These are phyloP conservation scores for Athene cunicularia DNA, from an alignment of 2,113 vertebrate genomes.

Conservation along the genomic window DNA sequence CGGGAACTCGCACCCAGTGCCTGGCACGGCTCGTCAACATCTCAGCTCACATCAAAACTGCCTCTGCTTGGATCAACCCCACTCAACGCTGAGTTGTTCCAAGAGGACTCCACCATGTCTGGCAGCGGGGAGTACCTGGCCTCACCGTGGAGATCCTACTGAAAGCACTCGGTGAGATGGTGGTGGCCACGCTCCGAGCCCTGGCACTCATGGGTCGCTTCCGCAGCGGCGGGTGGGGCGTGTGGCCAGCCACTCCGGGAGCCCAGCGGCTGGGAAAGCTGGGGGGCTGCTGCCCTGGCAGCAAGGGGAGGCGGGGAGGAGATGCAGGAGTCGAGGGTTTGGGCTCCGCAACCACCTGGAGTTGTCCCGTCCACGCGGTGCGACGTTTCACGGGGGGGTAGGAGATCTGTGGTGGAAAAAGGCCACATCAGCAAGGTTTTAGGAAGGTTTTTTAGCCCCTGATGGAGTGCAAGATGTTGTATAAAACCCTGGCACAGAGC, in stretches of 20 bases:
- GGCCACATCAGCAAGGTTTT: rapidly evolving
- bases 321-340: not conserved
- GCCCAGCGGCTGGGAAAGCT: not conserved
- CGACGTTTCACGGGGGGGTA: not conserved
- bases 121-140: not conserved
- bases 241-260: rapidly evolving
- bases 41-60: no score
- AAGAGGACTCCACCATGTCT: not conserved
- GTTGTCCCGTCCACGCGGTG: not conserved
- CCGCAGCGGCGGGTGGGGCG: slow-evolving; percentile 29
- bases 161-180: not conserved
- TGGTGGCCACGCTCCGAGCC: not conserved
- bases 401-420: slow-evolving; percentile 21
- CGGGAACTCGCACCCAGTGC: rapidly evolving
- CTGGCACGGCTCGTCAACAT: rapidly evolving
- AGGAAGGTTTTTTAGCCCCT: not conserved
- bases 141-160: not conserved
- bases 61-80: not conserved
- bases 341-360: slow-evolving; percentile 21
- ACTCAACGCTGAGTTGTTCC: rapidly evolving
- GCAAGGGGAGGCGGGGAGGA: slow-evolving; percentile 15
- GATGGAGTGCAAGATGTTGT: rapidly evolving
- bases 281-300: not conserved
- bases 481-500: not conserved
- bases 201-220: slow-evolving; percentile 16